Evolutionary conservation across 1,140 invertebrate species (phyloP).

Genomic region (Leptinotarsa lineolata): DNA sequence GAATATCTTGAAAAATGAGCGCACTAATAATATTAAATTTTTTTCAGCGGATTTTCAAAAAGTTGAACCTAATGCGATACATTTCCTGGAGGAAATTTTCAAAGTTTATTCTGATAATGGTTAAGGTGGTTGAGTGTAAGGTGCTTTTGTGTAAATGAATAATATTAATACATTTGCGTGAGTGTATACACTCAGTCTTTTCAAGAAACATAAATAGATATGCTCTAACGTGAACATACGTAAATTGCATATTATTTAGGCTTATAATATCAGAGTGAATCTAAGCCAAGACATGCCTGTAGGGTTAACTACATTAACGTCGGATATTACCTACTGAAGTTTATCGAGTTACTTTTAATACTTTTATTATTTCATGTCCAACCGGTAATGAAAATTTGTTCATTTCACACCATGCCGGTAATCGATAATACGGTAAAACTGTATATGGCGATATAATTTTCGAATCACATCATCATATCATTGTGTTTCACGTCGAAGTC

Average conservation of each 20-base stretch:
- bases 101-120: no score
- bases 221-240: not conserved
- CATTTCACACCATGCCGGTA: not conserved
- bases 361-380: not conserved
- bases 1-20: no score
- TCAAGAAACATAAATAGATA: not conserved
- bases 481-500: not conserved
- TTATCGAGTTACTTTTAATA: not conserved
- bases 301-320: not conserved
- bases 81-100: no score
- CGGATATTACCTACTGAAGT: not conserved
- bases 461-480: not conserved
- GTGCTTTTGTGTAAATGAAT: no score
- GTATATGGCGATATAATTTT: constrained; percentile 3
- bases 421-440: not conserved
- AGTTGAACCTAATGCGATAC: no score
- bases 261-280: not conserved
- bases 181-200: no score
- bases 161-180: no score
- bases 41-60: no score
- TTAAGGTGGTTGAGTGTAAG: no score
- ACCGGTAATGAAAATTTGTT: constrained; percentile 3
- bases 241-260: not conserved
- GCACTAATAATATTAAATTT: no score
- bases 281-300: not conserved